These are phyloP conservation scores for Muscicapa striata DNA, from an alignment of 2,797 vertebrate genomes.

Conservation along the genomic window DNA sequence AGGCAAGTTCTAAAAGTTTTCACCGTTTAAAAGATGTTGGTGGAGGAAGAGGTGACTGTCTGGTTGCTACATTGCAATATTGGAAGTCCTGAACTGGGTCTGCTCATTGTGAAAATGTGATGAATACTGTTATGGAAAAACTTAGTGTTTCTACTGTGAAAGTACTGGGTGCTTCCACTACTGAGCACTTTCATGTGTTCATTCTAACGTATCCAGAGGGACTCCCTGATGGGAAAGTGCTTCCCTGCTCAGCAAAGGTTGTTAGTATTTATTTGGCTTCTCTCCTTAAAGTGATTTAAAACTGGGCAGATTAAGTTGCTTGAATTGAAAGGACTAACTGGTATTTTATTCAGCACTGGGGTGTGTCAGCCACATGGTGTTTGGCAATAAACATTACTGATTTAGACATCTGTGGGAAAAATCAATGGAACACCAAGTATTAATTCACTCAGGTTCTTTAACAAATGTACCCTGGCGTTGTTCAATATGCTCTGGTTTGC, in stretches of 20 bases:
- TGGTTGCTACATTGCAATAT: background rate
- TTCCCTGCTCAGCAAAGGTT: background rate
- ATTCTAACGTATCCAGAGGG: background rate
- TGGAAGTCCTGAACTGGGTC: background rate
- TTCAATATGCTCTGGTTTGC: slow-evolving; percentile 5
- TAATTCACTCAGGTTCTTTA: slow-evolving; percentile 2
- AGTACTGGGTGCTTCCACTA: background rate
- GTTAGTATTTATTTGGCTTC: background rate
- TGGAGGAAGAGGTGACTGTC: background rate
- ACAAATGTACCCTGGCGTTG: background rate
- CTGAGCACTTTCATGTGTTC: background rate
- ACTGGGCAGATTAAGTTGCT: background rate
- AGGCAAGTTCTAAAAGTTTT: background rate
- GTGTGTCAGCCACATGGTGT: background rate
- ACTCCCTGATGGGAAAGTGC: background rate
- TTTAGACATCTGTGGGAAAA: slow-evolving; percentile 24
- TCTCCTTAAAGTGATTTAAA: background rate
- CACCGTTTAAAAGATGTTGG: background rate
- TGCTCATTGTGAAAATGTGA: background rate
- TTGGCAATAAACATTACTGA: background rate
- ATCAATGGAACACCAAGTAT: slow-evolving; percentile 12
- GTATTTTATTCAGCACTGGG: background rate
- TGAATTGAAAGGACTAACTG: background rate
- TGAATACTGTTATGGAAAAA: background rate
- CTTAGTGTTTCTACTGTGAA: background rate